Evolutionary conservation across 1,140 invertebrate genomes (phyloP), one percentile per base, ranked within the genome.

Genomic region (Sycobia sp.): DNA sequence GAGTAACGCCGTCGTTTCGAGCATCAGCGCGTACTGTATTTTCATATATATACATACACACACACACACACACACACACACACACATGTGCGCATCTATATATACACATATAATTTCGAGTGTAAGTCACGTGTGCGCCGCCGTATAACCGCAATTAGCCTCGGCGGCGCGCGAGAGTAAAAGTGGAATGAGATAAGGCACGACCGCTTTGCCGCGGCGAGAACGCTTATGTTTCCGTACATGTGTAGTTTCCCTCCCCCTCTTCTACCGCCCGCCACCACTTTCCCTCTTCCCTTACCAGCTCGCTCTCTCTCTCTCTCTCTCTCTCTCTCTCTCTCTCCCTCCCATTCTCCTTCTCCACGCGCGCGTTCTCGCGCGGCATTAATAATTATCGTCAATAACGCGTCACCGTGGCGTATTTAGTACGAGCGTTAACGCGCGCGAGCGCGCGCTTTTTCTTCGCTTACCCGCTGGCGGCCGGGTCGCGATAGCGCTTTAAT

Each of bases 151-250:
- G 61, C 54, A 63, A 63, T 63, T 57, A 57, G 54, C 44, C 11
- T n/a, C n/a, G n/a, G n/a, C n/a, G n/a, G n/a, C n/a, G 20, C 11
- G 25, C 27, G 16, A 56, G 46, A 63, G 54, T 43, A 57, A 63
- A 57, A 57, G 51, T 62, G 51, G 54, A 51, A 44, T 63, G 36
- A 63, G 61, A 63, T 56, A 63, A 57, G 54, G 54, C 61, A 57
- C 61, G 54, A 54, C 46, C 53, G 44, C 54, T 62, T 62, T 49
- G 29, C 60, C 23, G 36, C 27, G 27, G 32, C 14, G 10, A 27
- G 53, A 38, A 18, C 14, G 36, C 61, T 41, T 29, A 20, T 54
- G 44, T 56, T 50, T 44, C 44, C n/a, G n/a, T n/a, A n/a, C n/a
- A n/a, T n/a, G 51, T 56, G 18, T 51, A 49, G 39, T 27, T 49